Conservation (phyloP, 2,888 invertebrate genomes). For the Drosophila multiciliata region DNA sequence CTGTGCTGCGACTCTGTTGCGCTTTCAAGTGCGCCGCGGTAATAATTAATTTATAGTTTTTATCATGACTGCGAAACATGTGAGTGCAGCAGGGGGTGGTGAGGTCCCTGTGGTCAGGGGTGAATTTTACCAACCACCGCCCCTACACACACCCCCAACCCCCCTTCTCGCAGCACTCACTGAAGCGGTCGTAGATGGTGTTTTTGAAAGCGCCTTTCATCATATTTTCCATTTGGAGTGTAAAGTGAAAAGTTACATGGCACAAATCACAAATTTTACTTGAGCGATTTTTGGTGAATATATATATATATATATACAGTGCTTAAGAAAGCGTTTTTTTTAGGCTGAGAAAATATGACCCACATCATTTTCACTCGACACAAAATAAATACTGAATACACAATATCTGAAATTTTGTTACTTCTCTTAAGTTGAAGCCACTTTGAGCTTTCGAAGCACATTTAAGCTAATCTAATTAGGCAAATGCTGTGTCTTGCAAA, state of each 20-base stretch:
- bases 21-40: slow-evolving; percentile 82
- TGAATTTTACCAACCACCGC: background rate
- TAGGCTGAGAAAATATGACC: background rate
- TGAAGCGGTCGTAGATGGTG: background rate
- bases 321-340: background rate
- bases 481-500: background rate
- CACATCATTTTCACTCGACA: background rate
- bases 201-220: slow-evolving; percentile 32
- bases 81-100: slow-evolving; percentile 58
- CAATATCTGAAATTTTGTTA: background rate
- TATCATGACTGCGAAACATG: slow-evolving; percentile 77
- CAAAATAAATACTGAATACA: background rate
- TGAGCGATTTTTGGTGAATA: background rate
- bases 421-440: background rate
- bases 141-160: background rate
- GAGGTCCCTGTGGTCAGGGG: slow-evolving; percentile 41
- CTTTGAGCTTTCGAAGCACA: background rate
- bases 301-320: background rate
- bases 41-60: slow-evolving; percentile 85
- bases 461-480: background rate
- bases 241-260: slow-evolving; percentile 72
- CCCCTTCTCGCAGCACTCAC: background rate
- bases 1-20: slow-evolving; percentile 51
- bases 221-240: slow-evolving; percentile 58
- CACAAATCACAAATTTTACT: background rate